phyloP scores from a whole-genome alignment of 2,888 invertebrate species.

The Macrophya annulata region DNA sequence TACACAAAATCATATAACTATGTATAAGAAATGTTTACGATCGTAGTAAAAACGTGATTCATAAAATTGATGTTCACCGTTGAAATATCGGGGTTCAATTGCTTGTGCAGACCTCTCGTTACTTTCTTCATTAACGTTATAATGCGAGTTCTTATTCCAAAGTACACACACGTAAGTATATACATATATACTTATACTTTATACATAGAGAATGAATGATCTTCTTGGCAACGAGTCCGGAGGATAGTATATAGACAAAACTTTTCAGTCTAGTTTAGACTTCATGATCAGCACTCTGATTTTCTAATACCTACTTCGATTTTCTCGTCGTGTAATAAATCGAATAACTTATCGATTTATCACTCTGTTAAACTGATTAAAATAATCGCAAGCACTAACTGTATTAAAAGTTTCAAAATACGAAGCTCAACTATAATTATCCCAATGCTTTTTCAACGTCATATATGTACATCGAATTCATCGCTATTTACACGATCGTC shows the following conservation, averaged over 20 bases:
- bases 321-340: background rate
- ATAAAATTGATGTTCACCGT: background rate
- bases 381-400: background rate
- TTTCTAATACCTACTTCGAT: background rate
- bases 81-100: constrained; percentile 16
- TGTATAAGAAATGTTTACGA: background rate
- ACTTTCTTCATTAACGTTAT: background rate
- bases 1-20: background rate
- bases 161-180: background rate
- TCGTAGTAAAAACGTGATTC: background rate
- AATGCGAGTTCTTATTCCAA: background rate
- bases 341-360: background rate
- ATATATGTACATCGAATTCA: background rate
- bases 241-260: background rate
- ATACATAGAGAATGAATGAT: background rate
- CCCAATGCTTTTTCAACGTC: background rate
- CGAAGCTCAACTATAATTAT: background rate
- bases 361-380: background rate
- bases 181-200: too few species aligned
- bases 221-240: constrained; percentile 11
- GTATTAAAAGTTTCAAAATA: background rate
- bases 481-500: background rate
- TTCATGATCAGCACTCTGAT: background rate
- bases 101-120: constrained; percentile 16
- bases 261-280: background rate